Conservation (phyloP, 2,888 invertebrate genomes). For the Parnassius mnemosyne region DNA sequence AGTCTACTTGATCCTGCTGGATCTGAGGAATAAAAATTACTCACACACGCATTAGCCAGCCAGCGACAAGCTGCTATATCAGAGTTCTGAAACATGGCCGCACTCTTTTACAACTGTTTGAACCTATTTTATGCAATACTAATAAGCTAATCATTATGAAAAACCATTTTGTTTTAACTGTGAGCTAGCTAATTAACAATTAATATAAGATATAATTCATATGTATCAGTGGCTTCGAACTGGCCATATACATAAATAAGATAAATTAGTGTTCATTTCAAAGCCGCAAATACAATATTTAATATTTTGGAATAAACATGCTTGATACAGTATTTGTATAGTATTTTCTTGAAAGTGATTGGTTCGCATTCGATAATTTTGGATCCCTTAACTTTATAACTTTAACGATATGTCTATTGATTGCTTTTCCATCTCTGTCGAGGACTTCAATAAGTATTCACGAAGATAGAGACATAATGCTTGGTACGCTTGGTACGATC, state of each 20-base stretch:
- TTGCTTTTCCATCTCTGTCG: neutral
- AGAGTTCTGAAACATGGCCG: slow-evolving; percentile 43
- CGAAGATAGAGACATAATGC: neutral
- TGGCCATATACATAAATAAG: slow-evolving; percentile 4
- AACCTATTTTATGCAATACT: neutral
- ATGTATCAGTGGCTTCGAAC: too few species aligned
- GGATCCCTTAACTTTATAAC: slow-evolving; percentile 16
- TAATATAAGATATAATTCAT: too few species aligned
- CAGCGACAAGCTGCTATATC: slow-evolving; percentile 51
- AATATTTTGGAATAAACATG: slow-evolving; percentile 8
- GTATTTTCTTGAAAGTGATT: slow-evolving; percentile 15
- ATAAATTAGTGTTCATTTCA: slow-evolving; percentile 20
- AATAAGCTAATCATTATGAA: too few species aligned
- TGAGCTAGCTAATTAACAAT: too few species aligned
- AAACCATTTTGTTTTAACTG: neutral
- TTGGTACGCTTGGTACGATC: neutral
- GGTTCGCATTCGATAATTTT: slow-evolving; percentile 1
- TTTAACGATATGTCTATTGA: neutral
- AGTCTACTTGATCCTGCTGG: slow-evolving; percentile 63
- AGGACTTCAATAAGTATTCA: neutral
- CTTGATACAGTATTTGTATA: slow-evolving; percentile 6
- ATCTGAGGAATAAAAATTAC: slow-evolving; percentile 57
- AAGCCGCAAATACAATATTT: slow-evolving; percentile 13
- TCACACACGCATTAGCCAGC: slow-evolving; percentile 59
- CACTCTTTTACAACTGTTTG: too few species aligned